Base-by-base conservation (phyloP, 2,797 vertebrate species). In the Oreochromis grahami region DNA sequence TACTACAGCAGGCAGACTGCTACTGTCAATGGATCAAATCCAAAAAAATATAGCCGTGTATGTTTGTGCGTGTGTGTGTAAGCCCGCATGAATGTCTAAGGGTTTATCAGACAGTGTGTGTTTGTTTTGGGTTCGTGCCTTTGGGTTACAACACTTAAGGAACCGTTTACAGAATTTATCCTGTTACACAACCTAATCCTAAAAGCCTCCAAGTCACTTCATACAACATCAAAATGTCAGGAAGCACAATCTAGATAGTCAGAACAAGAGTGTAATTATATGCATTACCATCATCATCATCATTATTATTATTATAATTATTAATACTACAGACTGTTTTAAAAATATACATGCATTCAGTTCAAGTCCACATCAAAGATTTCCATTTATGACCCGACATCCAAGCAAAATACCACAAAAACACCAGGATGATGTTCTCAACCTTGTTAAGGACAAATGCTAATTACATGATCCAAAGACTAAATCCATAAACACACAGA, bases 401-500 rank as follows among this genome's bases (percentile, higher is more conserved):
- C 53, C 74, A 74, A 3, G 1, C 76, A 77, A 77, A 91, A 86
- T 13, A 58, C 19, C 53, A 79, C 65, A 55, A 63, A 84, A 88
- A 82, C 45, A 17, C 45, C n/a, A 56, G 36, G 53, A 84, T 80
- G 77, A 82, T 79, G 55, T 60, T 55, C 86, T 91, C 87, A 89
- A 91, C 93, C 94, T 94, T 93, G 91, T 85, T 93, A 65, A 91
- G 91, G 93, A 91, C 92, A 79, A 45, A 24, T 41, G 77, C 82
- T 91, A 93, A 95, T 93, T 90, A 92, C 84, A 78, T 76, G 79
- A 92, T 89, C 77, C 79, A 88, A 87, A 88, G 72, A 88, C 83
- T 88, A 92, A 95, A 94, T 94, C 93, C 91, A 93, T 93, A 92
- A 95, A 94, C 91, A 94, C 91, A 93, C 84, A 91, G 79, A 83